Evolutionary conservation across 2,888 invertebrate genomes (phyloP).

Genomic region (Litoditis marina): DNA sequence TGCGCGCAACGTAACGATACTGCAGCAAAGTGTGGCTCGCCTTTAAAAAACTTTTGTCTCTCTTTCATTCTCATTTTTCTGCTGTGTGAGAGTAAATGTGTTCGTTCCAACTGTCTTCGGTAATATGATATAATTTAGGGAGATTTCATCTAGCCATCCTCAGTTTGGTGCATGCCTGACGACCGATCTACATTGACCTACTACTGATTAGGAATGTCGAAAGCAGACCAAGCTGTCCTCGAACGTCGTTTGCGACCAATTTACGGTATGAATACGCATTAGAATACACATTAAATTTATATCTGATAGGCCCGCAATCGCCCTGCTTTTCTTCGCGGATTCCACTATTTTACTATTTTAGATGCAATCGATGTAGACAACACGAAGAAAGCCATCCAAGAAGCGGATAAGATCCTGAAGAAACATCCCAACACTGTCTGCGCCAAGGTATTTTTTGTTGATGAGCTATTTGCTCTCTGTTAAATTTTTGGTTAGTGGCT

Average conservation of each 20-base stretch:
- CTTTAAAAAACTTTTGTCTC: too few species aligned
- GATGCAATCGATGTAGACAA: conserved; percentile 79
- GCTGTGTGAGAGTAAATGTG: too few species aligned
- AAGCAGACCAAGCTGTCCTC: neutral
- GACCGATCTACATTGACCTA: too few species aligned
- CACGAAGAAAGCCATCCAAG: conserved; percentile 93
- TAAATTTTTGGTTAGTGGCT: too few species aligned
- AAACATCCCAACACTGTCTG: conserved; percentile 85
- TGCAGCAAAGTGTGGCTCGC: too few species aligned
- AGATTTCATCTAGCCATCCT: too few species aligned
- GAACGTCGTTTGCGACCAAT: conserved; percentile 2
- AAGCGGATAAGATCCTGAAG: conserved; percentile 89
- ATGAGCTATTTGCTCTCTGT: neutral
- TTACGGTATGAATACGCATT: neutral
- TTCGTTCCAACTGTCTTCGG: too few species aligned
- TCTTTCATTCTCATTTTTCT: too few species aligned
- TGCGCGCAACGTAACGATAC: too few species aligned
- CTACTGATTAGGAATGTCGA: conserved; percentile 4
- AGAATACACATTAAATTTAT: neutral
- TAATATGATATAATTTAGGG: too few species aligned
- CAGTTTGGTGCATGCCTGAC: too few species aligned
- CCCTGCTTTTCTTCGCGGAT: neutral
- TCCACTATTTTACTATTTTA: conserved; percentile 16
- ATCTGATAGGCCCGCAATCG: neutral
- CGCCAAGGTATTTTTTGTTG: conserved; percentile 70